Evolutionary conservation across 2,888 invertebrate species (phyloP).

Genomic region (Drosophila maculinotata): DNA sequence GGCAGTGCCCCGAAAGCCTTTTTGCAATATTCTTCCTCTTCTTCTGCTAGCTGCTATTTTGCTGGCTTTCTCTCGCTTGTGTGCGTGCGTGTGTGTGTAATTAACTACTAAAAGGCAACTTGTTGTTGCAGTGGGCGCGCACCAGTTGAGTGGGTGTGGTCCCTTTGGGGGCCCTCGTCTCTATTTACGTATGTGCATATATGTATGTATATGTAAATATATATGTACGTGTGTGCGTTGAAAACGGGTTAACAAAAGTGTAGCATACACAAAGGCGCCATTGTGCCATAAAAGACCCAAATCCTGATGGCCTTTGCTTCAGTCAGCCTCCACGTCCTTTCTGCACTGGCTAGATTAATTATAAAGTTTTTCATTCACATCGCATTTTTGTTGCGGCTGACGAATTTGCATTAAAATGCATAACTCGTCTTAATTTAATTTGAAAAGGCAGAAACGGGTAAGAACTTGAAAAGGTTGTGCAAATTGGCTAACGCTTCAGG

Average conservation of each 20-base stretch:
- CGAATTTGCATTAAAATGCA: constrained; percentile 72
- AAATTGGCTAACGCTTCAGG: neutral
- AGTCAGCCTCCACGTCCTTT: constrained; percentile 17
- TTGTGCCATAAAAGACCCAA: constrained; percentile 76
- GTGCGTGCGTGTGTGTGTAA: constrained; percentile 54
- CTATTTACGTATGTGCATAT: constrained; percentile 33
- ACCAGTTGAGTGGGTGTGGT: constrained; percentile 56
- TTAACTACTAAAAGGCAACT: constrained; percentile 79
- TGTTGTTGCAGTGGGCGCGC: constrained; percentile 72
- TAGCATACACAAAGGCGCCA: constrained; percentile 80
- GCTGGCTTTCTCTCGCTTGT: constrained; percentile 19
- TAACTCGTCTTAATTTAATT: constrained; percentile 59
- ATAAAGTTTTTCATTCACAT: constrained; percentile 66
- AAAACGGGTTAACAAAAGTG: constrained; percentile 77
- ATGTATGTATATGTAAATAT: neutral
- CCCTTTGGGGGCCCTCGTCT: constrained; percentile 38
- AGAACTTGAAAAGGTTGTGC: neutral
- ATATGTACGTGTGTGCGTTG: constrained; percentile 29
- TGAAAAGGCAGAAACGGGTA: neutral
- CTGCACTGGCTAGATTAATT: constrained; percentile 59
- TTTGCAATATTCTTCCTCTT: constrained; percentile 16
- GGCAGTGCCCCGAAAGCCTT: constrained; percentile 44
- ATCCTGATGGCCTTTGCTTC: constrained; percentile 56
- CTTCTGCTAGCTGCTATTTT: constrained; percentile 18
- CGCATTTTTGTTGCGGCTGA: constrained; percentile 25